Conservation (phyloP, 2,888 invertebrate genomes). For the Elmis aenea region DNA sequence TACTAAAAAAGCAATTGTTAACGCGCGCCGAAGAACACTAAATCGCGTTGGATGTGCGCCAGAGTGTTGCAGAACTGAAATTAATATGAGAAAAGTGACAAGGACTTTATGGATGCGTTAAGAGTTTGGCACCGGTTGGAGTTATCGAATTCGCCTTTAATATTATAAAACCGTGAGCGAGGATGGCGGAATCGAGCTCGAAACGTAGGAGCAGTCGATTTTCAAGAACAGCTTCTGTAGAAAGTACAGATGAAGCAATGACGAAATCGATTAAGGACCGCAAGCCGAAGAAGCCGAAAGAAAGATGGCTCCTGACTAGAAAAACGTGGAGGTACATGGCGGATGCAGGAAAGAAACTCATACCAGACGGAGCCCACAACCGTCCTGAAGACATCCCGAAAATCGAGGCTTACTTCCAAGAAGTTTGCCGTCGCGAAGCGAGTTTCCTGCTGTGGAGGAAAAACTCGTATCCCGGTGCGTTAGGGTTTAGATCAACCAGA, state of each 20-base stretch:
- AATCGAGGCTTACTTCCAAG: conserved; percentile 80
- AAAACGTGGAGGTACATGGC: conserved; percentile 92
- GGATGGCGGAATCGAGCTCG: conserved; percentile 33
- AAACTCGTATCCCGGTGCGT: conserved; percentile 73
- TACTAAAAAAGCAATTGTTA: conserved; percentile 8
- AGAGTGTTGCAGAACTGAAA: conserved; percentile 16
- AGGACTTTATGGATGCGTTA: conserved; percentile 13
- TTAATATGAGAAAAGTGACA: conserved; percentile 18
- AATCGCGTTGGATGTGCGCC: conserved; percentile 10
- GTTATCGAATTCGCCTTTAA: conserved; percentile 2
- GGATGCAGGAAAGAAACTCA: conserved; percentile 79
- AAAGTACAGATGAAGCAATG: conserved; percentile 50
- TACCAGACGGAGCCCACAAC: conserved; percentile 75
- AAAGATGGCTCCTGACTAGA: conserved; percentile 81
- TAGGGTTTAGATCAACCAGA: conserved; percentile 54
- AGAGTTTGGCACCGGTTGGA: conserved; percentile 9
- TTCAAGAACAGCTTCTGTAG: conserved; percentile 46
- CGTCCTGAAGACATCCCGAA: conserved; percentile 71
- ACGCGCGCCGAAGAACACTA: conserved; percentile 7
- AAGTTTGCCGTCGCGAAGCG: conserved; percentile 72
- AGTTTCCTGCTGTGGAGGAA: conserved; percentile 78
- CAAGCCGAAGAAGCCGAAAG: conserved; percentile 58
- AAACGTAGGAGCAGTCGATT: conserved; percentile 30
- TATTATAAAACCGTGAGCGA: conserved; percentile 5
- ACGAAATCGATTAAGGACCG: conserved; percentile 54